These are phyloP conservation scores for Ooceraea biroi DNA, from an alignment of 1,140 invertebrate genomes.

Conservation along the genomic window DNA sequence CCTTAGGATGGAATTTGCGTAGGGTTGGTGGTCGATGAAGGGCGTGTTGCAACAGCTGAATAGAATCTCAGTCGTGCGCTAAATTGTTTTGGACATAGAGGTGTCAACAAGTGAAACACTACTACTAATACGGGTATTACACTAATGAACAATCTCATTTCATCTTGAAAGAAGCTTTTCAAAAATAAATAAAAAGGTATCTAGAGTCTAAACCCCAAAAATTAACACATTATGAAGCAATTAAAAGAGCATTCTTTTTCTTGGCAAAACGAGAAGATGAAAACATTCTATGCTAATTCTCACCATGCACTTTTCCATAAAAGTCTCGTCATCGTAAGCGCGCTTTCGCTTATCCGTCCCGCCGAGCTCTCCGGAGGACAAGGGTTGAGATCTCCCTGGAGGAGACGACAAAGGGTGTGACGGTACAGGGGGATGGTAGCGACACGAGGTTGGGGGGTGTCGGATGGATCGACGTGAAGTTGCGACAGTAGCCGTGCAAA, in stretches of 20 bases:
- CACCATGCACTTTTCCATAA: constrained; percentile 23
- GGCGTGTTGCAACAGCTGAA: background rate
- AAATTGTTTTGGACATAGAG: background rate
- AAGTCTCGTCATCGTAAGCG: constrained; percentile 47
- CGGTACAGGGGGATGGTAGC: background rate
- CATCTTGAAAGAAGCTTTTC: background rate
- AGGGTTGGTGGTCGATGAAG: constrained; percentile 31
- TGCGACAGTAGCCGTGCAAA: constrained; percentile 69
- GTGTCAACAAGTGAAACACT: background rate
- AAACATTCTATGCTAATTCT: constrained; percentile 12
- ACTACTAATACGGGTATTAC: background rate
- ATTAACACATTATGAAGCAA: background rate
- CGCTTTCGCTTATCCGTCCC: background rate
- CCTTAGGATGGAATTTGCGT: constrained; percentile 46
- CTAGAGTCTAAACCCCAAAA: background rate
- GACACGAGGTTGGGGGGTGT: constrained; percentile 24
- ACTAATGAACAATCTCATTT: background rate
- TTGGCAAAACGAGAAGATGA: constrained; percentile 15
- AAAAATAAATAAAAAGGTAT: background rate
- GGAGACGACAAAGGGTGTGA: constrained; percentile 19
- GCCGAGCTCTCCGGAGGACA: background rate
- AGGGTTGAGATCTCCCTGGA: constrained; percentile 31
- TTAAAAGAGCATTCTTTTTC: background rate
- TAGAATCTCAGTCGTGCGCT: background rate
- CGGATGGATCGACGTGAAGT: constrained; percentile 58